Percentiles rank a stretch among this genome's conserved stretches.
These are phyloP conservation scores for Saimiri boliviensis DNA, from an alignment of 2,113 vertebrate species.

Conservation along the genomic window DNA sequence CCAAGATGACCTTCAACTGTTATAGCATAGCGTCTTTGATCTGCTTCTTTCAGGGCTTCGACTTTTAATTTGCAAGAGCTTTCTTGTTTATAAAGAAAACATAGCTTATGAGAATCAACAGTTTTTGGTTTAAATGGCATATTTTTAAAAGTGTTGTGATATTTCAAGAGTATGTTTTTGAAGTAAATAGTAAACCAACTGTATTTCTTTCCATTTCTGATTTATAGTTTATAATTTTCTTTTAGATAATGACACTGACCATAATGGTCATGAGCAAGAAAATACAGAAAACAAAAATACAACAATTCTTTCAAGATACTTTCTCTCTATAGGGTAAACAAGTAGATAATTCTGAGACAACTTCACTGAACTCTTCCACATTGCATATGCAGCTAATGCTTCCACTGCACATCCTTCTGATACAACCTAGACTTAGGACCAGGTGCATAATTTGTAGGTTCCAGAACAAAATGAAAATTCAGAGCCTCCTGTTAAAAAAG, in stretches of 20 bases:
- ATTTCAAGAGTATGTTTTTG: slow-evolving; percentile 14
- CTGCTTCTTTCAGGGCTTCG: background rate
- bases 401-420: background rate
- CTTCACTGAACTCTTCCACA: background rate
- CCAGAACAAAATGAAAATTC: background rate
- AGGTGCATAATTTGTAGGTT: background rate
- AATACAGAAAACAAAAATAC: background rate
- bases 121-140: background rate
- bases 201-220: background rate
- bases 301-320: background rate
- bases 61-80: background rate
- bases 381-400: background rate
- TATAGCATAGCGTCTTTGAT: background rate
- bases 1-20: background rate
- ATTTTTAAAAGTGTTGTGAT: background rate
- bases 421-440: background rate
- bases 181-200: background rate
- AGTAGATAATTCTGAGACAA: background rate
- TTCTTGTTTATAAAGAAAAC: slow-evolving; percentile 3
- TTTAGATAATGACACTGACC: background rate
- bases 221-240: background rate
- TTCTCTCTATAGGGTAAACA: background rate
- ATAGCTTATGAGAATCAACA: background rate
- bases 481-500: background rate
- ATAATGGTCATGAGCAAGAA: background rate